Evolutionary conservation across 53 echinoderm and acorn worm genomes (phyloP).

Genomic region (Mesocentrotus franciscanus): DNA sequence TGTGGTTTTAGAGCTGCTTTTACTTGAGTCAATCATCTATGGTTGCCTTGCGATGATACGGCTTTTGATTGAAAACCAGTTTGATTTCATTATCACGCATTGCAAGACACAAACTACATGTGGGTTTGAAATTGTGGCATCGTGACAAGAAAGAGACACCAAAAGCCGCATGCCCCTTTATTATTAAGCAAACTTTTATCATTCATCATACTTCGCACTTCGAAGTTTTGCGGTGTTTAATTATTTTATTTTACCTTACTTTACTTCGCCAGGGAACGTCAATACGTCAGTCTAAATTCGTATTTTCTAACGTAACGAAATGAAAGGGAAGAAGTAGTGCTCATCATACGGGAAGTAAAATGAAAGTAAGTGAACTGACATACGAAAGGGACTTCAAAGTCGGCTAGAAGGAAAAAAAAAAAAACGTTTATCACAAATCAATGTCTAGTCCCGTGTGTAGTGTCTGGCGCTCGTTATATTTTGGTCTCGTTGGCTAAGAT

Average conservation of each 20-base stretch:
- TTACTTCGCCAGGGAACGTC: background rate
- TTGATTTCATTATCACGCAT: constrained; percentile 36
- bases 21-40: background rate
- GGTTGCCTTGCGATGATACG: background rate
- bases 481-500: too few species aligned
- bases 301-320: background rate
- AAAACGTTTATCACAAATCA: too few species aligned
- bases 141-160: background rate
- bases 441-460: too few species aligned
- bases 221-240: background rate
- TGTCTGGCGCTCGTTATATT: too few species aligned
- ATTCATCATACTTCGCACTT: background rate
- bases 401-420: too few species aligned
- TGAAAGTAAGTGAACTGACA: background rate
- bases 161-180: background rate
- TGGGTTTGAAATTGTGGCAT: background rate
- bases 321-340: background rate
- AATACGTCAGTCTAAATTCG: constrained; percentile 3
- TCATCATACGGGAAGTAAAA: background rate
- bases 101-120: background rate
- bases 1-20: background rate
- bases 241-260: background rate
- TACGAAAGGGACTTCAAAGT: background rate
- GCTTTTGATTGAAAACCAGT: constrained; percentile 5
- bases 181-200: background rate